Evolutionary conservation across 1,140 invertebrate genomes (phyloP), one percentile per base, ranked within the genome.

Genomic region (Himalopsyche phryganea): DNA sequence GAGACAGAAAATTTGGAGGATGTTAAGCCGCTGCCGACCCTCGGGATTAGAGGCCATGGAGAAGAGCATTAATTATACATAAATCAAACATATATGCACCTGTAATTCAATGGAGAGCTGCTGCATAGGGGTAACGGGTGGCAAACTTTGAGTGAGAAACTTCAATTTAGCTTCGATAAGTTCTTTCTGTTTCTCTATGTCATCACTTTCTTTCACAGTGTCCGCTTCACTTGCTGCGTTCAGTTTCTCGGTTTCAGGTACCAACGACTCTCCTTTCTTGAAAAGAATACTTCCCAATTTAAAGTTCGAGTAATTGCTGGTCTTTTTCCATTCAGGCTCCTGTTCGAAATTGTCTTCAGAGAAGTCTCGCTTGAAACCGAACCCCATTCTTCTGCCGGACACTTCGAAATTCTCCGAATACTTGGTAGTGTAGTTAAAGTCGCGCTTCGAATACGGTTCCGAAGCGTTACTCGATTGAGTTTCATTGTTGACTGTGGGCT

Each of bases 91-190:
- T 33, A 42, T 49, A 33, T 14, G 45, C 50, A 63, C 61, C 56
- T 60, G 52, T 13, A 64, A 45, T 48, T 64, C 61, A 6, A 64
- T 64, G 15, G 40, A 57, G 11, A 64, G 45, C 32, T 64, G 48
- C 35, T 64, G 61, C 19, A 64, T 28, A 13, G 58, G 57, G 11
- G 61, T 49, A 11, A 64, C 61, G 6, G 58, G 49, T 14, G 61
- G 50, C 20, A 64, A 36, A 33, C 50, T 60, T 19, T 60, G 53
- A 15, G 57, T 58, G 5, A 64, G 45, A 48, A 64, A 64, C 38
- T 60, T 64, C n/a, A 64, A 15, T 38, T 64, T 64, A 0, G 57
- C 40, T 38, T 64, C 57, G 36, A 64, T 48, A 6, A 60, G 36
- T n/a, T 40, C 32, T 28, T 64, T 64, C 48, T 56, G 33, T 7